phyloP scores from a whole-genome alignment of 2,888 invertebrate species.

The Volucella inflata region DNA sequence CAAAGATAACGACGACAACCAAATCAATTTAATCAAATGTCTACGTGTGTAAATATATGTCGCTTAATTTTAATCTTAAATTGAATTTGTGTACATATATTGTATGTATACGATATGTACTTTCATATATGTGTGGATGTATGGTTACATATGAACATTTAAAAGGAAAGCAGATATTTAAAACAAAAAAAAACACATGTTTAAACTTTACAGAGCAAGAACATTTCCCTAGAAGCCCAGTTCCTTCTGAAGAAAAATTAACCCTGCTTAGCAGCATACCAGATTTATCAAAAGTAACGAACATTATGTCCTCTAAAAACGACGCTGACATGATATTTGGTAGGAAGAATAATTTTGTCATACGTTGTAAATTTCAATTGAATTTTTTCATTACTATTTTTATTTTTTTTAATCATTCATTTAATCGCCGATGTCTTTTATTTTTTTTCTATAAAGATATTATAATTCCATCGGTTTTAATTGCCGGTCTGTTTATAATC shows the following conservation, averaged over 20 bases:
- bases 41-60: background rate
- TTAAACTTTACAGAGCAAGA: slow-evolving; percentile 76
- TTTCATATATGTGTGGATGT: background rate
- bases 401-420: slow-evolving; percentile 27
- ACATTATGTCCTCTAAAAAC: slow-evolving; percentile 76
- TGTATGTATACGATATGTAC: background rate
- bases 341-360: slow-evolving; percentile 54
- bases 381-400: slow-evolving; percentile 21
- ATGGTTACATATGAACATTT: background rate
- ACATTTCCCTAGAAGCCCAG: slow-evolving; percentile 69
- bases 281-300: slow-evolving; percentile 54
- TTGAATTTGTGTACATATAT: background rate
- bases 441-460: slow-evolving; percentile 85
- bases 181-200: slow-evolving; percentile 28
- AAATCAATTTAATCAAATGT: background rate
- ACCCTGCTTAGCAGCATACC: slow-evolving; percentile 59
- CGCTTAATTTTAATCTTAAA: background rate
- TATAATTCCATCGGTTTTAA: slow-evolving; percentile 89
- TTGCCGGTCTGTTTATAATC: slow-evolving; percentile 88
- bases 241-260: slow-evolving; percentile 63
- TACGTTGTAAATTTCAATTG: slow-evolving; percentile 37
- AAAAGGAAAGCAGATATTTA: background rate
- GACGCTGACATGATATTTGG: slow-evolving; percentile 78
- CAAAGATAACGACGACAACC: background rate
- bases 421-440: slow-evolving; percentile 79